Evolutionary conservation across 2,113 vertebrate species (phyloP), one percentile per base, ranked within the genome.

Genomic region (Brienomyrus brachyistius): DNA sequence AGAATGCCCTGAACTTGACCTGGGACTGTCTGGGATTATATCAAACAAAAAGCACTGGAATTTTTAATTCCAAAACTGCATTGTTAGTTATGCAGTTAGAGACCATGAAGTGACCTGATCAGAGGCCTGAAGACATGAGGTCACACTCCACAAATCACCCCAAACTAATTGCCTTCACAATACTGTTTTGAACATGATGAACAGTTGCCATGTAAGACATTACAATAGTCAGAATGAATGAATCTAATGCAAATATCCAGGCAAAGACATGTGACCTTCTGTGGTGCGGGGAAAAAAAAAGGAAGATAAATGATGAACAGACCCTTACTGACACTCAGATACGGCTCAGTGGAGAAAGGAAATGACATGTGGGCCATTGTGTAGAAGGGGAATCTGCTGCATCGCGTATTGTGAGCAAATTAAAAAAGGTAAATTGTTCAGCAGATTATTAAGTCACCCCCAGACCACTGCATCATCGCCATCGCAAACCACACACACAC

Each of bases 371-470:
- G 9, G 66, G 10, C 6, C 83, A 51, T 85, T 51, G 47, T 23
- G 19, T 51, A 48, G 17, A 4, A 23, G 23, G 51, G n/a, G 51
- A 87, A 21, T 87, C n/a, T 54, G 10, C 5, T 27, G 83, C 11
- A 10, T 40, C 51, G 51, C 51, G 19, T 40, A 87, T 56, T 21
- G 15, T 56, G 8, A 87, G 17, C n/a, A 31, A 56, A 87, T 31
- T 15, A 35, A 56, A 54, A 31, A 87, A 8, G n/a, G 50, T n/a
- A 21, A 27, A 56, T 35, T 54, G 17, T 62, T 50, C n/a, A 35
- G n/a, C 70, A 89, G 88, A 90, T 89, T 90, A 90, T 89, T 82
- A 90, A 90, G 88, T 83, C 90, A 90, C 87, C 31, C 31, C 31
- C 27, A 40, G 70, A 77, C 35, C 74, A 19, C 15, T 80, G 35